Base-by-base conservation (phyloP, 2,888 invertebrate genomes). In the Drosophila subquinaria region DNA sequence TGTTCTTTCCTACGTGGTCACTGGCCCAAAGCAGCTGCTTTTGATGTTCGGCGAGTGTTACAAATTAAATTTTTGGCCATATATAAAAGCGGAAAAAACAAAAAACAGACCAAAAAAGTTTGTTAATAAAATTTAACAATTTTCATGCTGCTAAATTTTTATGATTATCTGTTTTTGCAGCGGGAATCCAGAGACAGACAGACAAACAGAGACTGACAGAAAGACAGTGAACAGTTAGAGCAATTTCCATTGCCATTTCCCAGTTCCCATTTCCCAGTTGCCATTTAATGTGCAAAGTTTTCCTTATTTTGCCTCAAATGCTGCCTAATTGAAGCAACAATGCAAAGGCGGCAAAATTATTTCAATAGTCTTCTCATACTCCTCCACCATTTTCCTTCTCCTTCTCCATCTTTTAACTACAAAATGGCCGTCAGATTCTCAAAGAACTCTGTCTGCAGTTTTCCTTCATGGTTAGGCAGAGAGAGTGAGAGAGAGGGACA, bases 81-180 rank as follows among this genome's bases (percentile, higher is more conserved):
- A 64, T 59, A 60, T 42, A 63, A 67, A 63, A 77, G 48, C 45
- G 27, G 36, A 61, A 64, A 60, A 35, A 40, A 10, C 59, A 73
- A 69, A 10, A 62, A 59, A 43, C 20, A 38, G 43, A 40, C 57
- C 74, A 73, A 66, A 27, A 82, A 84, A 87, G 68, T 81, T 83
- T 84, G 55, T 66, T 75, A 84, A 84, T 84, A 84, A 84, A 84
- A 84, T 87, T 84, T 84, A 87, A 84, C 87, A 87, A 78, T 87
- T 78, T 80, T 75, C 79, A 75, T 79, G 75, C 79, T 70, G 81
- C 81, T 80, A 80, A 84, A 84, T 84, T 87, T 87, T 87, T 84
- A 84, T 74, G 87, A 73, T 84, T 84, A 84, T 87, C 87, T 86
- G 64, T 73, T 74, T 71, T 65, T 42, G 48, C 62, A 57, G 57